Evolutionary conservation across 2,113 vertebrate species (phyloP).

Genomic region (Lepus timidus): DNA sequence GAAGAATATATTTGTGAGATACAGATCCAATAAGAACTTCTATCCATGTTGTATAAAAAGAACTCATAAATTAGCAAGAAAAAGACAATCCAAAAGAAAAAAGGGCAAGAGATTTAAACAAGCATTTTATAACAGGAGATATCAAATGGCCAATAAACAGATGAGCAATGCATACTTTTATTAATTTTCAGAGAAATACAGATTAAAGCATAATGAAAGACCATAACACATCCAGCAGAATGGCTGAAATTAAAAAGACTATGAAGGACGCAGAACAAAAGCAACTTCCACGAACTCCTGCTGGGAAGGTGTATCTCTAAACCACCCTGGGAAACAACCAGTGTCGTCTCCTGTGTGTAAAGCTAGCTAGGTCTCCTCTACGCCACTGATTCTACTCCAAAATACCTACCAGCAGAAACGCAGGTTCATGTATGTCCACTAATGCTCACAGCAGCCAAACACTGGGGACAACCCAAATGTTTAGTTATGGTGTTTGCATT

Average conservation of each 20-base stretch:
- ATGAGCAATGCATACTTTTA: background rate
- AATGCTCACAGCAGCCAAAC: background rate
- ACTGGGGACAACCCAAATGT: background rate
- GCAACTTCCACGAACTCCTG: background rate
- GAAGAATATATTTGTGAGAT: background rate
- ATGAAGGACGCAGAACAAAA: background rate
- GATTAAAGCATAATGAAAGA: background rate
- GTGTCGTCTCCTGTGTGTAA: background rate
- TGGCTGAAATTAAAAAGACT: background rate
- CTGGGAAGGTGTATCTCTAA: background rate
- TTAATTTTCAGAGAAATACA: background rate
- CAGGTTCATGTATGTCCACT: background rate
- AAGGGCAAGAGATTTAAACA: background rate
- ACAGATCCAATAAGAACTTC: background rate
- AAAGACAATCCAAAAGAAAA: constrained; percentile 48
- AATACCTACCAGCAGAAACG: background rate
- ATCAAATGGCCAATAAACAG: background rate
- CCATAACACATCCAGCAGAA: background rate
- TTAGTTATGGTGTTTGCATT: background rate
- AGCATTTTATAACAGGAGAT: background rate
- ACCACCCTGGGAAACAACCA: background rate
- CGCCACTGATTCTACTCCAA: background rate
- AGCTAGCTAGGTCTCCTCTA: background rate
- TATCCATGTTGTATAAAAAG: background rate
- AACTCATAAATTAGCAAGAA: background rate